A percentile compares a stretch with the other conserved stretches of the same genome.
phyloP scores from a whole-genome alignment of 2,797 vertebrate genomes.

The Tauraco hartlaubi region DNA sequence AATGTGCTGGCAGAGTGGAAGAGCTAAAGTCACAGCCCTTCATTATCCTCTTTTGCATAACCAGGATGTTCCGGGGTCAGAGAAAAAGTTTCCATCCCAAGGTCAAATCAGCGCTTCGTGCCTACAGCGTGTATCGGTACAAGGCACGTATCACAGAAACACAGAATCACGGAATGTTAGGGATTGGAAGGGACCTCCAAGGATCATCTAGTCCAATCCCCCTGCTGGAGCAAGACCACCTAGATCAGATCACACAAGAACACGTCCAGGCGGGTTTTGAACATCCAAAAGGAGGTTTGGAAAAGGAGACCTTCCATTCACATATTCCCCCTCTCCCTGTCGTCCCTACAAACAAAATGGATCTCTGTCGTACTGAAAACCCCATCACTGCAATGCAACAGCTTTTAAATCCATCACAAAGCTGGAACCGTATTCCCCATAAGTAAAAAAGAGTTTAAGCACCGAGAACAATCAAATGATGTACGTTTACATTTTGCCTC shows the following conservation, averaged over 20 bases:
- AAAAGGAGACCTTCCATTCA: background rate
- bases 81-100: background rate
- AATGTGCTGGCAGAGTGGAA: background rate
- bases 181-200: too few species aligned
- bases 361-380: background rate
- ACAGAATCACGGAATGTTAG: too few species aligned
- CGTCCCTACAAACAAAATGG: background rate
- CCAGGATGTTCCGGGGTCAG: background rate
- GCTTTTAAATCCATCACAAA: background rate
- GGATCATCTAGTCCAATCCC: too few species aligned
- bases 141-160: accelerated
- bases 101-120: accelerated
- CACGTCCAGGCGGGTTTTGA: too few species aligned
- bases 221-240: too few species aligned
- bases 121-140: accelerated
- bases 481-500: background rate
- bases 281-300: background rate
- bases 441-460: background rate
- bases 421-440: background rate
- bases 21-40: background rate
- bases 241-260: too few species aligned
- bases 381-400: background rate
- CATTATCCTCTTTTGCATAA: background rate
- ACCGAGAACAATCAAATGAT: background rate
- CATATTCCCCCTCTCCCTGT: accelerated